A percentile compares a stretch with the other conserved stretches of the same genome.
Conservation (phyloP, 2,888 invertebrate species). For the Cabera pusaria region DNA sequence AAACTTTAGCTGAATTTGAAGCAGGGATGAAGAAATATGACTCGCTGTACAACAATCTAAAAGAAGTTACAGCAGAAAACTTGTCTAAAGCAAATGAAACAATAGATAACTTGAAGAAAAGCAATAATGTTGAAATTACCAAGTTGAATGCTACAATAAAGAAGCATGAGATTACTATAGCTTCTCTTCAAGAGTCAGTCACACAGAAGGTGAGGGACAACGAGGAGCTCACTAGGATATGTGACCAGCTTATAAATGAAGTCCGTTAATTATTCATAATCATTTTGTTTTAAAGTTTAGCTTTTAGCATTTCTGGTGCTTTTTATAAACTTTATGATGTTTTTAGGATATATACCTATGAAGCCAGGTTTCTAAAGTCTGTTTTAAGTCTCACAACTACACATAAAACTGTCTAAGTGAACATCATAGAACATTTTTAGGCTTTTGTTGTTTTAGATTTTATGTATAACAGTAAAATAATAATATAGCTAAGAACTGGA, state of each 20-base stretch:
- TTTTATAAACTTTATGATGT: constrained; percentile 25
- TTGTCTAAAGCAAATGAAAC: constrained; percentile 89
- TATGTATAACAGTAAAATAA: too few species aligned
- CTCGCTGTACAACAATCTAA: constrained; percentile 91
- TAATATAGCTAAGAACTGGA: too few species aligned
- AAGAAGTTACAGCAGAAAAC: constrained; percentile 92
- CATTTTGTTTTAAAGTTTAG: constrained; percentile 12
- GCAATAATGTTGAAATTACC: constrained; percentile 90
- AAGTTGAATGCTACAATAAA: constrained; percentile 93
- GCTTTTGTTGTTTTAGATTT: too few species aligned
- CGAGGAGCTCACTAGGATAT: constrained; percentile 93
- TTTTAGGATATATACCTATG: constrained; percentile 16
- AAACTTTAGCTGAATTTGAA: constrained; percentile 87
- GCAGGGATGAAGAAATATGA: constrained; percentile 88
- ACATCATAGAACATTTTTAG: too few species aligned
- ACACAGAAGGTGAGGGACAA: constrained; percentile 95
- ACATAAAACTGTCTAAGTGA: too few species aligned
- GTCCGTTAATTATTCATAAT: constrained; percentile 46
- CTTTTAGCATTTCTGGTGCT: constrained; percentile 30
- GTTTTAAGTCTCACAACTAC: too few species aligned
- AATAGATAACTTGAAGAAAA: constrained; percentile 87
- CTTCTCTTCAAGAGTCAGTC: constrained; percentile 91
- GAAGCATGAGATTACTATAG: constrained; percentile 93
- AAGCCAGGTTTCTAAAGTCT: constrained; percentile 4
- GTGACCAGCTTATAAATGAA: constrained; percentile 93